These are phyloP conservation scores for Malacoraja senta DNA, from an alignment of 2,797 vertebrate species.

Conservation along the genomic window DNA sequence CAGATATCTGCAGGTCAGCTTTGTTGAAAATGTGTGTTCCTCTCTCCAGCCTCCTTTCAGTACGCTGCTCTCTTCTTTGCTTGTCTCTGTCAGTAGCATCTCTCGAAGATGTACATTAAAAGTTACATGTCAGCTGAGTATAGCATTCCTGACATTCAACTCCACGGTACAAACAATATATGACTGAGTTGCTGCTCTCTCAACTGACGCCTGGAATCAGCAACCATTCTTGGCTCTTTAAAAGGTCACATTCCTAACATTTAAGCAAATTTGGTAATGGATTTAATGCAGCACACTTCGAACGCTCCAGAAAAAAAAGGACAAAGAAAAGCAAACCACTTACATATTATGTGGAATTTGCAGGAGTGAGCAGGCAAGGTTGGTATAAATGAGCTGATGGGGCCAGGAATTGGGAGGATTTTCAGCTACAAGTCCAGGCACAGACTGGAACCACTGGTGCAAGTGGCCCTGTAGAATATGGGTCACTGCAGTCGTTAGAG, in stretches of 20 bases:
- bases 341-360: background rate
- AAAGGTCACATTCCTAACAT: background rate
- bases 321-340: background rate
- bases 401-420: background rate
- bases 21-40: background rate
- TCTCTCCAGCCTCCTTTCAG: background rate
- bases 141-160: background rate
- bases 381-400: background rate
- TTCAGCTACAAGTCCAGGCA: background rate
- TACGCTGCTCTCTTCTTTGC: background rate
- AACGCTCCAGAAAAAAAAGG: too few relatives aligned
- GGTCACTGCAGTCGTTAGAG: background rate
- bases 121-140: background rate
- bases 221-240: background rate
- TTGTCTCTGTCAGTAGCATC: background rate
- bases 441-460: background rate
- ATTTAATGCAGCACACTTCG: too few relatives aligned
- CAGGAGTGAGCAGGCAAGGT: background rate
- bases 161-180: background rate
- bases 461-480: background rate
- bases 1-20: background rate
- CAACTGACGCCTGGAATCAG: background rate
- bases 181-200: background rate
- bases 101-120: background rate
- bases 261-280: background rate